These are phyloP conservation scores for Psophia crepitans DNA, from an alignment of 2,113 vertebrate genomes.

Conservation along the genomic window DNA sequence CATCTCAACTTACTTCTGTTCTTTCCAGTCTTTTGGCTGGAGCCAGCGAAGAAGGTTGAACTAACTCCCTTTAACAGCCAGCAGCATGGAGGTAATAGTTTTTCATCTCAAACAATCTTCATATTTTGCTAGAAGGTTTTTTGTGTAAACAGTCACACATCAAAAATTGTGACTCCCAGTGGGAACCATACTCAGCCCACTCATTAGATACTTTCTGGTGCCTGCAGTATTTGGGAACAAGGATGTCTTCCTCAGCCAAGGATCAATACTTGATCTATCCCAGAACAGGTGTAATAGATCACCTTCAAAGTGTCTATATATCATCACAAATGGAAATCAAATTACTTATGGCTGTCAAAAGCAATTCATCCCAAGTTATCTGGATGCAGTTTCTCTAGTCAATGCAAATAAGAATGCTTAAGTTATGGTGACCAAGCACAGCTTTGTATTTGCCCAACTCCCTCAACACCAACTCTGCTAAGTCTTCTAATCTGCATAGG, in stretches of 20 bases:
- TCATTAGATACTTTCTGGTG: not conserved
- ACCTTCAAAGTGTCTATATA: not conserved
- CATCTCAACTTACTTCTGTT: not conserved
- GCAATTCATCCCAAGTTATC: conserved; percentile 11
- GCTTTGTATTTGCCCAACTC: not conserved
- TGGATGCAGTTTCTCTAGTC: conserved; percentile 9
- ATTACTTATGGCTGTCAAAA: conserved; percentile 38
- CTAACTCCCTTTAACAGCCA: not conserved
- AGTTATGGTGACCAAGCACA: not conserved
- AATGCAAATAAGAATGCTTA: not conserved
- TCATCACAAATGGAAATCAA: not conserved
- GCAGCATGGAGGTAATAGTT: not conserved
- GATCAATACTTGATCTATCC: not conserved
- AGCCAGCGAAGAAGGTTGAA: not conserved
- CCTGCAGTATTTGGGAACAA: not conserved
- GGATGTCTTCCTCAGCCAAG: not conserved
- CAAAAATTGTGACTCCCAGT: not conserved
- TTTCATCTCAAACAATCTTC: not conserved
- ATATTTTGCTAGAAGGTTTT: not conserved
- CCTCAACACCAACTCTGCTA: not conserved
- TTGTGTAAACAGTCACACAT: not conserved
- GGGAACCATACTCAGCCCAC: not conserved
- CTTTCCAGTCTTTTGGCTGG: not conserved
- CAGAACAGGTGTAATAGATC: not conserved
- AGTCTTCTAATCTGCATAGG: not conserved